phyloP scores from a whole-genome alignment of 2,113 vertebrate species.

The Monarcha castaneiventris region DNA sequence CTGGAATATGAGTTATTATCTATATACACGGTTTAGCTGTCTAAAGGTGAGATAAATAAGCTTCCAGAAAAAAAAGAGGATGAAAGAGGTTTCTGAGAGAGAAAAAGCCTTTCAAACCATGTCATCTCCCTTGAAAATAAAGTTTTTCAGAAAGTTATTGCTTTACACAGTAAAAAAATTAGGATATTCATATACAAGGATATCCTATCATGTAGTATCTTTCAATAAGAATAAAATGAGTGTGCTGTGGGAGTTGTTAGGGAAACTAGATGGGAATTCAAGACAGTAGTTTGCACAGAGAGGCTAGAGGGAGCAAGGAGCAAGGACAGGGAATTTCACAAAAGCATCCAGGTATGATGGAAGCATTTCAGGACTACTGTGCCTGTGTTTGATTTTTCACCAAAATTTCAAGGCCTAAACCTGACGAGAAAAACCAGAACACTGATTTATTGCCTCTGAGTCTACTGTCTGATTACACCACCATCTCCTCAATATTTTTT shows the following conservation, averaged over 20 bases:
- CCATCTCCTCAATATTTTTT: neutral
- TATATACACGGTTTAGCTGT: neutral
- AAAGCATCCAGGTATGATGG: neutral
- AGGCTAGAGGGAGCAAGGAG: neutral
- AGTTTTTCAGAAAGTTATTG: neutral
- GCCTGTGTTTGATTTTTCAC: neutral
- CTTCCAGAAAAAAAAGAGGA: neutral
- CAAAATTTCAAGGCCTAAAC: neutral
- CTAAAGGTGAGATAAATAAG: slow-evolving; percentile 21
- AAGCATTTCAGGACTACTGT: neutral
- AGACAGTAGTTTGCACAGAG: neutral
- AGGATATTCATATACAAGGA: neutral
- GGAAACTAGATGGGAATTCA: neutral
- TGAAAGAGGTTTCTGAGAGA: neutral
- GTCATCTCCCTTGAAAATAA: neutral
- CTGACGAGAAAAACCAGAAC: neutral
- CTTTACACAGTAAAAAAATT: neutral
- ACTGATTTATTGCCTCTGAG: neutral
- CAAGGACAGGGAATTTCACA: neutral
- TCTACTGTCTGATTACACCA: neutral
- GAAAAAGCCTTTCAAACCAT: neutral
- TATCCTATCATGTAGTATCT: neutral
- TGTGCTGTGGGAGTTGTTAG: neutral
- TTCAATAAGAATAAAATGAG: neutral
- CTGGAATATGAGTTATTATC: slow-evolving; percentile 12